Conservation (phyloP, 1,140 invertebrate genomes). For the Camponotus vicinus region DNA sequence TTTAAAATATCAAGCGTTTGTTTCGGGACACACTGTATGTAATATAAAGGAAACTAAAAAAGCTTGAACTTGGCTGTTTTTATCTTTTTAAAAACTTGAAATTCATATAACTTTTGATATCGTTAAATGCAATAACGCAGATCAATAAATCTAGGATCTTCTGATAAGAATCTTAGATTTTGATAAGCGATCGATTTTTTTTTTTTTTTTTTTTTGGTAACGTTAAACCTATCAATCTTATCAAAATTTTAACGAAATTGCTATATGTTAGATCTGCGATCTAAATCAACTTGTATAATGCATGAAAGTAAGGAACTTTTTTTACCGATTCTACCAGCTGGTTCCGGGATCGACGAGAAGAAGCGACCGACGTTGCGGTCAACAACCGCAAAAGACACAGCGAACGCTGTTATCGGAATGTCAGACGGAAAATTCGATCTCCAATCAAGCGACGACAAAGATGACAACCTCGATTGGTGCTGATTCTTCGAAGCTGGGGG, state of each 20-base stretch:
- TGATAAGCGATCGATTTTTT: not conserved
- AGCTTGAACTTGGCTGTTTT: no score
- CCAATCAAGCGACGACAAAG: slow-evolving; percentile 68
- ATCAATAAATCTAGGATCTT: not conserved
- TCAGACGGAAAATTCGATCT: slow-evolving; percentile 58
- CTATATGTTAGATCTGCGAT: not conserved
- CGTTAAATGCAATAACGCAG: not conserved
- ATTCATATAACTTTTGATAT: not conserved
- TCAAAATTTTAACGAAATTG: not conserved
- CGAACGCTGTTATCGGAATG: slow-evolving; percentile 81
- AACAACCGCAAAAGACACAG: slow-evolving; percentile 77
- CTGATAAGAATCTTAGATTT: slow-evolving; percentile 5
- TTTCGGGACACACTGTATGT: no score
- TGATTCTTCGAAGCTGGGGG: slow-evolving; percentile 81
- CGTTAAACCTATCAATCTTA: not conserved
- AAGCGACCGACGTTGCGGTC: slow-evolving; percentile 74
- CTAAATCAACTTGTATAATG: not conserved
- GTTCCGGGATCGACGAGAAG: slow-evolving; percentile 69
- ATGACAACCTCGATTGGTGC: slow-evolving; percentile 63
- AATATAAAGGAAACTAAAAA: no score
- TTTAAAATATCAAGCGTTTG: no score
- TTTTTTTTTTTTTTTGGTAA: not conserved
- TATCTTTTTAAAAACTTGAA: not conserved
- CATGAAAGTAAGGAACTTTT: slow-evolving; percentile 28
- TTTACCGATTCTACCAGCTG: slow-evolving; percentile 52